These are phyloP conservation scores for Rhynchophorus ferrugineus DNA, from an alignment of 1,140 invertebrate genomes.

Conservation along the genomic window DNA sequence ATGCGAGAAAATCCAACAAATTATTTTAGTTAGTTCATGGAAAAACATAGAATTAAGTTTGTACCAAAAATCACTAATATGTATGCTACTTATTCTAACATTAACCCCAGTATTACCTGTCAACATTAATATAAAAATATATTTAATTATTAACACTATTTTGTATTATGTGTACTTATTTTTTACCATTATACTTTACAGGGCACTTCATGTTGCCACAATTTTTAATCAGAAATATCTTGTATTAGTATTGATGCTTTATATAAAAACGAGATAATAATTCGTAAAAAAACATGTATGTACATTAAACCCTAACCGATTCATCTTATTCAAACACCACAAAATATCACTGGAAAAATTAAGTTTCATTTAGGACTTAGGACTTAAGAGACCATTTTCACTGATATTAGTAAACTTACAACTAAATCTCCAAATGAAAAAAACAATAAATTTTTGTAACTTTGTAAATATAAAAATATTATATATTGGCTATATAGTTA, in stretches of 20 bases:
- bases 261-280: neutral
- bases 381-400: neutral
- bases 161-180: neutral
- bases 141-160: slow-evolving; percentile 28
- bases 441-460: neutral
- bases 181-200: slow-evolving; percentile 1
- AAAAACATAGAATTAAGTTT: slow-evolving; percentile 21
- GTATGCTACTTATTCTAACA: slow-evolving; percentile 15
- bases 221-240: neutral
- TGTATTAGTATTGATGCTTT: neutral
- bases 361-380: neutral
- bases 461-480: neutral
- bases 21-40: slow-evolving; percentile 10
- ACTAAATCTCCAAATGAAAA: no score
- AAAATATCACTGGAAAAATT: slow-evolving; percentile 18
- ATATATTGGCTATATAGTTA: neutral
- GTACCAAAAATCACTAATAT: slow-evolving; percentile 27
- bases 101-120: slow-evolving; percentile 24
- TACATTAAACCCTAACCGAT: slow-evolving; percentile 4
- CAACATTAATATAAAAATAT: slow-evolving; percentile 32
- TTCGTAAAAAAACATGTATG: slow-evolving; percentile 3
- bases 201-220: slow-evolving; percentile 1
- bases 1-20: slow-evolving; percentile 21
- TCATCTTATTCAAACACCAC: slow-evolving; percentile 11
- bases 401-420: no score